Conservation (phyloP, 2,113 vertebrate species). For the Lepus timidus region DNA sequence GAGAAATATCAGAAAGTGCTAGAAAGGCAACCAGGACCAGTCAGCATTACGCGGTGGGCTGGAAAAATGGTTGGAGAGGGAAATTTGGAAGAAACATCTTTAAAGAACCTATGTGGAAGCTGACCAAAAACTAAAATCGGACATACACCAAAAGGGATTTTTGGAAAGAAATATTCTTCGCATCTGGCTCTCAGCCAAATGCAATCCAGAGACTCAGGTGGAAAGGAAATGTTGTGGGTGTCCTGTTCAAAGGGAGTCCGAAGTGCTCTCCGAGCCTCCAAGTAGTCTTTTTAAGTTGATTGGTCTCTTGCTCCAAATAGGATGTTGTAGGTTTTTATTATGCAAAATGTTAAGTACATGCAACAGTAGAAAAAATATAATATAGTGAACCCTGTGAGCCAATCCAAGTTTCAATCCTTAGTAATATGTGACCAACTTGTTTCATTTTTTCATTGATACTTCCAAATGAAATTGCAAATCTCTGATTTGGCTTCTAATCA, state of each 20-base stretch:
- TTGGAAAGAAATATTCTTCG: slow-evolving; percentile 36
- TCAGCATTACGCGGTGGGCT: not conserved
- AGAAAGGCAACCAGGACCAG: not conserved
- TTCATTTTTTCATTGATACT: slow-evolving; percentile 42
- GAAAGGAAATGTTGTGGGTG: not conserved
- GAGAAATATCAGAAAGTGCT: not conserved
- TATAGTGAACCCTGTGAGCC: not conserved
- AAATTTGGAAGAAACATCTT: not conserved
- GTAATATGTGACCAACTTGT: not conserved
- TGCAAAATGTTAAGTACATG: not conserved
- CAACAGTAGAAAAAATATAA: slow-evolving; percentile 33
- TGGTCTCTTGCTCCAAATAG: slow-evolving; percentile 42
- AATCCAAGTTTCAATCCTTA: slow-evolving; percentile 34
- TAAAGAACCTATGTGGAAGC: not conserved
- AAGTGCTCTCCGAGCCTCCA: not conserved
- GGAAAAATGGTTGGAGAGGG: slow-evolving; percentile 4
- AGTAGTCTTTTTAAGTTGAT: not conserved
- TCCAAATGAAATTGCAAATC: slow-evolving; percentile 30
- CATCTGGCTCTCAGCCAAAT: slow-evolving; percentile 30
- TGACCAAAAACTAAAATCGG: slow-evolving; percentile 39
- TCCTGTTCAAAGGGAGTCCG: not conserved
- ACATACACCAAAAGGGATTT: not conserved
- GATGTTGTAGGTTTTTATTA: slow-evolving; percentile 51
- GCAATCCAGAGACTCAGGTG: not conserved
- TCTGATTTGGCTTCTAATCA: slow-evolving; percentile 18